A percentile compares a stretch with the other conserved stretches of the same genome.
Evolutionary conservation across 2,113 vertebrate genomes (phyloP).

Genomic region (Galeopterus variegatus): DNA sequence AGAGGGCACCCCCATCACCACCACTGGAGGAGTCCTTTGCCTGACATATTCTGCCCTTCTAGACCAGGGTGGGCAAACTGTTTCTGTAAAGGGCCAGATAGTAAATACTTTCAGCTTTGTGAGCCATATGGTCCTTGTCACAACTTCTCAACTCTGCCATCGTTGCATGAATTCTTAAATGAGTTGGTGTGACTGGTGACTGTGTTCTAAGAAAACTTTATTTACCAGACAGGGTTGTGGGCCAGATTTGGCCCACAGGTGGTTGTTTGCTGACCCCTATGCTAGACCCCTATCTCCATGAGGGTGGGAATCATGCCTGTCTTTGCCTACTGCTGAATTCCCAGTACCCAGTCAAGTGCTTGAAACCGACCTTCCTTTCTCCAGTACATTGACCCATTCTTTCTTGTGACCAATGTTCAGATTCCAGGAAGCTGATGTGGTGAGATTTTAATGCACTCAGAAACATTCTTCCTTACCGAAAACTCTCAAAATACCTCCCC

Average conservation of each 20-base stretch:
- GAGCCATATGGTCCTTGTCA: not conserved
- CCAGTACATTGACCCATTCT: not conserved
- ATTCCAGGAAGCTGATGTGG: not conserved
- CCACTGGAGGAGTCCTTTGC: not conserved
- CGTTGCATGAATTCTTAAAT: not conserved
- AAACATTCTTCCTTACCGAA: not conserved
- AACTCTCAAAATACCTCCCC: not conserved
- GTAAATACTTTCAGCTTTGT: not conserved
- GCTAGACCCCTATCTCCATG: not conserved
- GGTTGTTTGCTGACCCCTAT: not conserved
- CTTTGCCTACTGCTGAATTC: not conserved
- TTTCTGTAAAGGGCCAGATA: not conserved
- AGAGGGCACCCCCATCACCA: too few relatives aligned
- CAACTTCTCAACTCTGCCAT: not conserved
- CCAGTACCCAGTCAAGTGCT: not conserved
- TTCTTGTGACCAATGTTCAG: not conserved
- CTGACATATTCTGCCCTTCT: not conserved
- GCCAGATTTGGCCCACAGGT: not conserved
- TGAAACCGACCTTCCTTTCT: not conserved
- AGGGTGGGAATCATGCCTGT: not conserved
- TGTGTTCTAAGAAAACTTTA: conserved; percentile 44
- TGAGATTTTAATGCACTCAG: not conserved
- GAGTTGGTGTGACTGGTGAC: not conserved
- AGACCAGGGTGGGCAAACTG: not conserved
- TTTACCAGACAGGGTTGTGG: not conserved